These are phyloP conservation scores for Tragelaphus scriptus DNA, from an alignment of 2,113 vertebrate genomes.

Conservation along the genomic window DNA sequence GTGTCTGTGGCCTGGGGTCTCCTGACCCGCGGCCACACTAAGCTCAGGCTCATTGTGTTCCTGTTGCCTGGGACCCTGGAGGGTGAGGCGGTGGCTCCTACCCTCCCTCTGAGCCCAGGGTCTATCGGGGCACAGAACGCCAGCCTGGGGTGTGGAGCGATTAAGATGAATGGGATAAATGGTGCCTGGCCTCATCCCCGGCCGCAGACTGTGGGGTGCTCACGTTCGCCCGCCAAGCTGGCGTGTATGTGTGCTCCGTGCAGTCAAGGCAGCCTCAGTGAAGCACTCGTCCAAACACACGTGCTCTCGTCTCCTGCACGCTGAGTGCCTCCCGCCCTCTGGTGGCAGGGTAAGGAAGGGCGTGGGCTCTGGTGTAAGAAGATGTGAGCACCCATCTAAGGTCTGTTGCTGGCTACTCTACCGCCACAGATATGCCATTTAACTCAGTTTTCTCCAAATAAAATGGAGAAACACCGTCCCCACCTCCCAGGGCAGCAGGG, in stretches of 20 bases:
- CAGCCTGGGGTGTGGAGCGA: accelerated
- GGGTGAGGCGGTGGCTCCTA: not conserved
- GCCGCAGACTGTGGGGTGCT: not conserved
- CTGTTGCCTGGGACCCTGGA: not conserved
- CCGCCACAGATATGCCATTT: accelerated
- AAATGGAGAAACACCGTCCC: not conserved
- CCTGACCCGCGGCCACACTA: not conserved
- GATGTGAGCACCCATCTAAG: too few relatives aligned
- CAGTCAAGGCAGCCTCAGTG: not conserved
- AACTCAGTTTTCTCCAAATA: not conserved
- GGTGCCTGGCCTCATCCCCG: not conserved
- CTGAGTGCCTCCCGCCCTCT: not conserved
- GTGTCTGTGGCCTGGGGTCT: not conserved
- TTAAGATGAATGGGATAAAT: not conserved
- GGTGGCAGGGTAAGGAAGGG: not conserved
- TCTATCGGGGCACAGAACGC: not conserved
- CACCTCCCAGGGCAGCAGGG: not conserved
- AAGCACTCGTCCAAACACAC: not conserved
- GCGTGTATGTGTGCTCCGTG: accelerated
- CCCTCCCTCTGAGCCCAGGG: not conserved
- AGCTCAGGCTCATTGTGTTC: not conserved
- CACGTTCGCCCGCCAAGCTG: accelerated
- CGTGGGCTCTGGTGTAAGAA: not conserved
- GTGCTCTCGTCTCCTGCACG: accelerated
- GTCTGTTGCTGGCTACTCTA: not conserved